Evolutionary conservation across 2,888 invertebrate genomes (phyloP), one percentile per base, ranked within the genome.

Genomic region (Seira sanloemensis): DNA sequence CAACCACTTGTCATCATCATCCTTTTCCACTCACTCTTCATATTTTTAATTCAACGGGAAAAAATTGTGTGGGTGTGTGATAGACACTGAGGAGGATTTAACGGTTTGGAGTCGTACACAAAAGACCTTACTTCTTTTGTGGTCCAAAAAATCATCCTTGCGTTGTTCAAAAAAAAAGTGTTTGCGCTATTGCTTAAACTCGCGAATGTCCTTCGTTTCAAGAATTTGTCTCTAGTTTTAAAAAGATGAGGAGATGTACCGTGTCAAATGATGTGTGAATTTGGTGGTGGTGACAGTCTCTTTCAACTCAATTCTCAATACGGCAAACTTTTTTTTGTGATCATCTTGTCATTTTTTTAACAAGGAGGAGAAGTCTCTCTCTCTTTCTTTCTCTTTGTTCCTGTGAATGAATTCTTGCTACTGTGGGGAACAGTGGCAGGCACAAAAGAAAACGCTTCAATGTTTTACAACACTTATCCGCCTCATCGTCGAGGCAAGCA

Each of bases 401-500:
- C 19, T 77, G 66, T 19, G 54, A 21, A n/a, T n/a, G 19, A 18
- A 65, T 46, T 66, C 24, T 65, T 71, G 37, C 69, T 65, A 71
- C 24, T 78, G 46, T 72, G n/a, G 9, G 25, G 4, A 68, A 66
- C 19, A 23, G 67, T 37, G 71, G 46, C 68, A 37, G 71, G 62
- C 5, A 66, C n/a, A 9, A 66, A 21, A 21, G 21, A 23, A 66
- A 82, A 58, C 71, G 54, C 62, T 82, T 84, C 86, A 83, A 88
- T 89, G 89, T 88, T 88, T 81, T 89, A 89, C 83, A 88, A 89
- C 80, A 89, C 89, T 25, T 89, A 86, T 83, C 89, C 89, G 80
- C 89, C 89, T 74, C 88, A 86, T 75, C 86, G 88, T 72, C 80
- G 84, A 73, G 84, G 81, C 78, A 86, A 87, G 62, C 80, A 87